Evolutionary conservation across 2,888 invertebrate genomes (phyloP), one percentile per base, ranked within the genome.

Genomic region (Cephus rjabovi): DNA sequence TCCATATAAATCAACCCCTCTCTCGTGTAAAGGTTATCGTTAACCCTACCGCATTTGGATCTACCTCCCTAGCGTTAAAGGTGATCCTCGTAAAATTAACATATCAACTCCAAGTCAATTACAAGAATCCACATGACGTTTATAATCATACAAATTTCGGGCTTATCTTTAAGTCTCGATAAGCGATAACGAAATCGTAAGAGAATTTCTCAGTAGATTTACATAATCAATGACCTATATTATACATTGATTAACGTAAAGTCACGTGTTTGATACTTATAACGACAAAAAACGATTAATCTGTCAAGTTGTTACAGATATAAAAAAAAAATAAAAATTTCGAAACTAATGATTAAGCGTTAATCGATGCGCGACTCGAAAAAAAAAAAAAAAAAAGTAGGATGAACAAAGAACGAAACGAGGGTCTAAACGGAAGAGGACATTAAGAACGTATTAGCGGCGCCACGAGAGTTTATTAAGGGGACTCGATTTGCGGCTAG

Each of bases 371-470:
- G 71, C 71, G 71, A 15, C 3, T 11, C 71, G 15, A 71, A 71
- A 71, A 40, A 40, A 40, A 40, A 40, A 30, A 30, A 15, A 40
- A 40, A 40, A 23, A 56, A 33, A 3, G 6, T 6, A 56, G 23
- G 1, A 56, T 2, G 23, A 56, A 9, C 6, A 56, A 6, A 56
- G 15, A 56, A 56, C 9, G 23, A 56, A 56, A 6, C 23, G 40
- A 56, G 40, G 6, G 40, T 15, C 40, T 23, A 56, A 56, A 56
- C 40, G 40, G 40, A 33, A 33, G 71, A 33, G 31, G 71, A 33
- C 71, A 33, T 71, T 71, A 71, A 71, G 71, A 71, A 71, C n/a
- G 71, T 33, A 33, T 71, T 71, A 71, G 40, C 23, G 31, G 71
- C 71, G 71, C 33, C 71, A 23, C n/a, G 11, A 30, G 33, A 71